Conservation (phyloP, 2,888 invertebrate genomes). For the Abrostola triplasia region DNA sequence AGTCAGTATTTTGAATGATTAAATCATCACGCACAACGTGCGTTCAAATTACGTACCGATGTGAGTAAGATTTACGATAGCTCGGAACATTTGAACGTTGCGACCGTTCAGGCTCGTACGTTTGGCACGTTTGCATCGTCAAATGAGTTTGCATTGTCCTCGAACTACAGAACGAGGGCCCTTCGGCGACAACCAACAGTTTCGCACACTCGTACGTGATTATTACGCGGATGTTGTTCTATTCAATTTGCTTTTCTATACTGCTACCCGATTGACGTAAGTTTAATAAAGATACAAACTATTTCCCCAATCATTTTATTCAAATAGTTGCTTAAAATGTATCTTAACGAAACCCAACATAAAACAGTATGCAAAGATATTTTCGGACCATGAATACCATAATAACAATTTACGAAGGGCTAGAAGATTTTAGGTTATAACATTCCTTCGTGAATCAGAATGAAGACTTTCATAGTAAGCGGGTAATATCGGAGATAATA, state of each 20-base stretch:
- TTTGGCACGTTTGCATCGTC: slow-evolving; percentile 42
- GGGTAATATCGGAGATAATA: slow-evolving; percentile 46
- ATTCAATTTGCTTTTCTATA: slow-evolving; percentile 60
- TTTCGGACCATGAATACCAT: background rate
- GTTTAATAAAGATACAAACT: no score
- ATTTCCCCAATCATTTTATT: no score
- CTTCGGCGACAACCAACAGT: slow-evolving; percentile 46
- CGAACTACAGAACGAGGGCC: slow-evolving; percentile 26
- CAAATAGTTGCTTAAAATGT: no score
- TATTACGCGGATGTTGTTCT: slow-evolving; percentile 58
- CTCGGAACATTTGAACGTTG: slow-evolving; percentile 27
- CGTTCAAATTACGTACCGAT: slow-evolving; percentile 21
- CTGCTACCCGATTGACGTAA: no score
- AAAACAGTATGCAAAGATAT: no score
- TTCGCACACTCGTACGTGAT: slow-evolving; percentile 58
- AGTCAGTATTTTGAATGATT: slow-evolving; percentile 19
- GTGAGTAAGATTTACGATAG: slow-evolving; percentile 47
- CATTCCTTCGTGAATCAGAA: slow-evolving; percentile 35
- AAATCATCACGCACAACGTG: slow-evolving; percentile 31
- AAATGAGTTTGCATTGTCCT: slow-evolving; percentile 47
- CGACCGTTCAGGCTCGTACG: slow-evolving; percentile 16
- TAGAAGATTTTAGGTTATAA: slow-evolving; percentile 31
- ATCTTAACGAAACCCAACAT: no score
- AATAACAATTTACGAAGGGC: slow-evolving; percentile 5
- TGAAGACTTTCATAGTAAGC: slow-evolving; percentile 31